Evolutionary conservation across 2,888 invertebrate genomes (phyloP).

Genomic region (Gymnocheta viridis): DNA sequence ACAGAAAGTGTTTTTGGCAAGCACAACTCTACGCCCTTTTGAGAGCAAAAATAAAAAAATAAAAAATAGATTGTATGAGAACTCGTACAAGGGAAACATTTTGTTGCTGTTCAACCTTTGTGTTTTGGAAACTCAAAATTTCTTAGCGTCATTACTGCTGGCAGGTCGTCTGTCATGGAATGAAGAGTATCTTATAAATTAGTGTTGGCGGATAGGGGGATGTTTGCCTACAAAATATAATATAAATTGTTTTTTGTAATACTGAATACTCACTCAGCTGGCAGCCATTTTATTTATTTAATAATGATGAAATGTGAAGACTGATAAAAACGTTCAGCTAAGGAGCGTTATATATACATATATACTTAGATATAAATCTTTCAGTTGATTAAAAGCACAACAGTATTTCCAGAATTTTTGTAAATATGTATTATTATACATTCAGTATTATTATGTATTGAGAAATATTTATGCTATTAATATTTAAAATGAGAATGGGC

Average conservation of each 20-base stretch:
- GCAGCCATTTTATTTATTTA: slow-evolving; percentile 51
- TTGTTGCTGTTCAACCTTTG: slow-evolving; percentile 47
- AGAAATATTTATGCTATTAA: no score
- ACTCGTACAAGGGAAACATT: slow-evolving; percentile 33
- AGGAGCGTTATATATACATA: not conserved
- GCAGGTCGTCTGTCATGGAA: slow-evolving; percentile 11
- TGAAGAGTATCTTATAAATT: slow-evolving; percentile 30
- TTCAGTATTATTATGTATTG: no score
- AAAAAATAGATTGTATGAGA: slow-evolving; percentile 18
- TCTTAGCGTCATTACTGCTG: slow-evolving; percentile 51
- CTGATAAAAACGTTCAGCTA: slow-evolving; percentile 17
- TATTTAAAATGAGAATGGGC: no score
- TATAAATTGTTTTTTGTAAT: slow-evolving; percentile 11
- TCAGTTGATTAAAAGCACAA: slow-evolving; percentile 30
- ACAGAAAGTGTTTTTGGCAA: slow-evolving; percentile 19
- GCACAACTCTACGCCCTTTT: slow-evolving; percentile 40
- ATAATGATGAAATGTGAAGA: slow-evolving; percentile 44
- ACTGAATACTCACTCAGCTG: slow-evolving; percentile 27
- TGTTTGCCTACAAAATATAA: slow-evolving; percentile 18
- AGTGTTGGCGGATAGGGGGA: slow-evolving; percentile 6
- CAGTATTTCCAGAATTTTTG: not conserved
- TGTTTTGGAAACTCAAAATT: slow-evolving; percentile 53
- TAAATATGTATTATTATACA: not conserved
- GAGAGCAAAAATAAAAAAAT: slow-evolving; percentile 9
- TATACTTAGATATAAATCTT: slow-evolving; percentile 26